A percentile compares a stretch with the other conserved stretches of the same genome.
Evolutionary conservation across 2,888 invertebrate species (phyloP).

Genomic region (Tetragnatha montana): DNA sequence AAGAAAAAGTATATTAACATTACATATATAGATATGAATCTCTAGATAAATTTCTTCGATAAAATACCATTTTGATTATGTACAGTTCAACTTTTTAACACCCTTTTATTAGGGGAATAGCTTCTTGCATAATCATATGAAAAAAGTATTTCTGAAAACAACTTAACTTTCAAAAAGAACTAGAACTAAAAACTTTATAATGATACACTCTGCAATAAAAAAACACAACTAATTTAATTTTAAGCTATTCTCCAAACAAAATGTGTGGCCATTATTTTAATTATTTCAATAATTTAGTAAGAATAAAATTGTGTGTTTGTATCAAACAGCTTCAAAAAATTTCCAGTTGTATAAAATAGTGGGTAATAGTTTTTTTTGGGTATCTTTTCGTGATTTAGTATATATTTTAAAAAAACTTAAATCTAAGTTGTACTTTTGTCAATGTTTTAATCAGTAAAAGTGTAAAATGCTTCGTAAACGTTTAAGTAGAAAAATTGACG

Average conservation of each 20-base stretch:
- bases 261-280: not conserved
- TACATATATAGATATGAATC: not conserved
- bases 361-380: not conserved
- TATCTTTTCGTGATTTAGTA: not conserved
- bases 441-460: not conserved
- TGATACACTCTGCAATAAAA: too few relatives aligned
- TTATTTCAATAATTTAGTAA: not conserved
- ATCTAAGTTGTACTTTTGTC: not conserved
- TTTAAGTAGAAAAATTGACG: not conserved
- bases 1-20: not conserved
- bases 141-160: too few relatives aligned
- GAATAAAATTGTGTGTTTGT: not conserved
- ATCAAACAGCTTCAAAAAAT: not conserved
- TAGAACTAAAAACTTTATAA: too few relatives aligned
- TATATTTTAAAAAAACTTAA: not conserved
- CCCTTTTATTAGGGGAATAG: too few relatives aligned
- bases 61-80: not conserved
- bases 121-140: too few relatives aligned
- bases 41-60: not conserved
- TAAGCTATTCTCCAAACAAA: not conserved
- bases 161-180: too few relatives aligned
- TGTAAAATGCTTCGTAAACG: not conserved
- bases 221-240: too few relatives aligned
- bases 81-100: not conserved
- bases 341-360: not conserved